Conservation (phyloP, 2,113 vertebrate species). For the Ursus arctos region DNA sequence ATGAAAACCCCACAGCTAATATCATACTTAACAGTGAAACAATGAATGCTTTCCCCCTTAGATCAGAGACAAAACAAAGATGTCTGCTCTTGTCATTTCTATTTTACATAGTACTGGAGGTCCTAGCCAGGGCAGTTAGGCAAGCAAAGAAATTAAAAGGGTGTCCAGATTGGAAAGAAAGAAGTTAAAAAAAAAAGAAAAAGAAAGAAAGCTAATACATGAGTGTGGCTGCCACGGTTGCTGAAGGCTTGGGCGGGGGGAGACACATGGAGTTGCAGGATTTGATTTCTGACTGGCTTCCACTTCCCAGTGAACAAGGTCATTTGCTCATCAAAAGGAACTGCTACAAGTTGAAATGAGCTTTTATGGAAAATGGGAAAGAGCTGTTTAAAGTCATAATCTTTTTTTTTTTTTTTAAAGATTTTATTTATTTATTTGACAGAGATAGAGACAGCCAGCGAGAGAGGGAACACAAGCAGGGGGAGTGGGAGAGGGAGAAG, state of each 20-base stretch:
- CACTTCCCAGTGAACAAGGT: not conserved
- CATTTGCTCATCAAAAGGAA: not conserved
- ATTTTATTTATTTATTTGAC: too few species aligned
- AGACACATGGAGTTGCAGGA: not conserved
- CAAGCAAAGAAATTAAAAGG: not conserved
- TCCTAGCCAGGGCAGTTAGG: not conserved
- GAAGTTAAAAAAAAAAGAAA: not conserved
- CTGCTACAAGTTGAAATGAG: not conserved
- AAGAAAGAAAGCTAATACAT: not conserved
- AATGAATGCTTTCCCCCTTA: not conserved
- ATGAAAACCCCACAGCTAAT: not conserved
- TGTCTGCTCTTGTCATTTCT: not conserved
- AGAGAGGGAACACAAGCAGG: too few species aligned
- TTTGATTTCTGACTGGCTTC: slow-evolving; percentile 26
- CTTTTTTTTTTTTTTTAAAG: not conserved
- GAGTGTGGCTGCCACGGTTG: not conserved
- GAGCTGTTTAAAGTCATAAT: not conserved
- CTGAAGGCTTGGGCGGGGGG: not conserved
- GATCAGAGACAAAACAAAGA: not conserved
- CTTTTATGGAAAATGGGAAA: slow-evolving; percentile 39
- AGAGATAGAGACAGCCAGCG: too few species aligned
- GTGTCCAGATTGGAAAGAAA: not conserved
- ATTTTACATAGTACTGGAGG: not conserved
- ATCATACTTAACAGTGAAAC: not conserved
- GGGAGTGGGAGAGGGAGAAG: too few species aligned